phyloP scores from a whole-genome alignment of 2,797 vertebrate genomes.

The Sebastes matsubarae region DNA sequence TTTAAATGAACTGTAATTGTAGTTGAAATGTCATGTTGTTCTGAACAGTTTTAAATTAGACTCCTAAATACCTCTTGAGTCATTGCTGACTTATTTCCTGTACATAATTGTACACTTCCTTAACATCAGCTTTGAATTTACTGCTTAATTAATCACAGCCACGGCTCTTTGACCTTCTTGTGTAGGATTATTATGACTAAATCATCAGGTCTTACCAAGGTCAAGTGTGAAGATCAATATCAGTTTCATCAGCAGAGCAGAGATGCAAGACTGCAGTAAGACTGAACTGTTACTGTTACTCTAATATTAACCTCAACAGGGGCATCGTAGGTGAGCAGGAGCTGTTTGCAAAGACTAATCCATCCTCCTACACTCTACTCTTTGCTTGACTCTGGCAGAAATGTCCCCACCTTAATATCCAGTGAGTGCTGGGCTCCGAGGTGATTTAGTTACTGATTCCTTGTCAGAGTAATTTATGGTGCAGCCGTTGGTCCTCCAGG shows the following conservation, averaged over 20 bases:
- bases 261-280: background rate
- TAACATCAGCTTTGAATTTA: background rate
- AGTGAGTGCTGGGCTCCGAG: background rate
- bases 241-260: background rate
- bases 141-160: background rate
- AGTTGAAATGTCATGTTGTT: background rate
- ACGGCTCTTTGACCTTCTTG: background rate
- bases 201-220: background rate
- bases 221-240: background rate
- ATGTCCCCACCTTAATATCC: background rate
- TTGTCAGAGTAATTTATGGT: conserved; percentile 18
- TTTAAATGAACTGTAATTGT: too few relatives aligned
- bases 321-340: background rate
- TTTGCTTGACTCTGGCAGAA: background rate
- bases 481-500: background rate
- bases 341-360: background rate
- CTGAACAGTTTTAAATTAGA: background rate
- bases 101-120: background rate
- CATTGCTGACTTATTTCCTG: background rate
- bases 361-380: background rate
- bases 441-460: conserved; percentile 13
- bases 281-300: background rate
- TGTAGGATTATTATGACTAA: background rate
- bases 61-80: background rate
- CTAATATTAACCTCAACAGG: background rate